phyloP scores from a whole-genome alignment of 2,113 vertebrate species.

The Paramormyrops kingsleyae region DNA sequence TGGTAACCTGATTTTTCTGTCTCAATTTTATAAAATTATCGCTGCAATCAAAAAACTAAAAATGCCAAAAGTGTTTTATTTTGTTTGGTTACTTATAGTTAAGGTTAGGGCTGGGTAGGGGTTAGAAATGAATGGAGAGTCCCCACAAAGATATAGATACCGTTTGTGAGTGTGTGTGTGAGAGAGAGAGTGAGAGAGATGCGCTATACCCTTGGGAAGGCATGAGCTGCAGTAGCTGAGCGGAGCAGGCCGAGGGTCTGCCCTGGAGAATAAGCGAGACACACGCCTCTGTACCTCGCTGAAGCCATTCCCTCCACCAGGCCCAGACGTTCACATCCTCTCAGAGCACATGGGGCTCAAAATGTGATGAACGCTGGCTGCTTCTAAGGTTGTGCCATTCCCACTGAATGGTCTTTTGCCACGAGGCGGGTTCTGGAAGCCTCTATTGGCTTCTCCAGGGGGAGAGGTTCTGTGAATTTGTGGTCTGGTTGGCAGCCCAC shows the following conservation, averaged over 20 bases:
- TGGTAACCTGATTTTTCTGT: not conserved
- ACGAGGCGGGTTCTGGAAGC: not conserved
- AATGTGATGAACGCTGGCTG: not conserved
- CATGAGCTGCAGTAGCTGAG: not conserved
- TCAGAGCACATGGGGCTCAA: too few relatives aligned
- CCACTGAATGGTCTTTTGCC: not conserved
- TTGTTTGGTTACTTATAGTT: not conserved
- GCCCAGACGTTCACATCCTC: not conserved
- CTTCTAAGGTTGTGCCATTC: not conserved
- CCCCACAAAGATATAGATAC: not conserved
- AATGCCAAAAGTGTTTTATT: not conserved
- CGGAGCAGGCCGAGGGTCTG: not conserved
- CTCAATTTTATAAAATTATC: not conserved
- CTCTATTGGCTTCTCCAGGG: not conserved
- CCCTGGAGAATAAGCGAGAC: not conserved
- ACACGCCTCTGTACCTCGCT: not conserved
- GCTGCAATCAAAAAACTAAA: not conserved
- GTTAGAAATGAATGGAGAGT: not conserved
- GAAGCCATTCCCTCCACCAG: not conserved
- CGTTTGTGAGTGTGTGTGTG: not conserved
- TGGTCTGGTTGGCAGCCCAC: not conserved
- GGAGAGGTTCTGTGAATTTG: not conserved
- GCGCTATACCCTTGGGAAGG: not conserved
- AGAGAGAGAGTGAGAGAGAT: not conserved
- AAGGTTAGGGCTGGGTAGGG: not conserved